These are phyloP conservation scores for Forbesichthys agassizii DNA, from an alignment of 2,113 vertebrate species.

Conservation along the genomic window DNA sequence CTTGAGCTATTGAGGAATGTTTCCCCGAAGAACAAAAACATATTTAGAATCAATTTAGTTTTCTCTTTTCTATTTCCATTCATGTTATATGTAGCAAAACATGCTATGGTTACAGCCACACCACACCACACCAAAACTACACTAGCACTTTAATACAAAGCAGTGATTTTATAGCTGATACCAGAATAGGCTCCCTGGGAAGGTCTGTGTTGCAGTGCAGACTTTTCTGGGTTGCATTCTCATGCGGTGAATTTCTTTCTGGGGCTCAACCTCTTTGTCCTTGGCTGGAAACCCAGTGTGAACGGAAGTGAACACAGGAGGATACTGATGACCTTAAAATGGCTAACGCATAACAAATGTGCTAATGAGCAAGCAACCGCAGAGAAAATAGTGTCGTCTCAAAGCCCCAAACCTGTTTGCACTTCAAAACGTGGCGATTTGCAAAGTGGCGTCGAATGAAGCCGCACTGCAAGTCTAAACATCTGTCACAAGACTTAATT, in stretches of 20 bases:
- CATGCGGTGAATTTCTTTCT: slow-evolving; percentile 20
- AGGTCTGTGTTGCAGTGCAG: slow-evolving; percentile 10
- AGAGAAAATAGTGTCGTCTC: slow-evolving; percentile 56
- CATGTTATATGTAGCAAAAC: neutral
- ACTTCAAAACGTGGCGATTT: slow-evolving; percentile 48
- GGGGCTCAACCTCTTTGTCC: slow-evolving; percentile 35
- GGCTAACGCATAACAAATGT: slow-evolving; percentile 56
- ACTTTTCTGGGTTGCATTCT: slow-evolving; percentile 27
- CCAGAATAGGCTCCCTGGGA: neutral
- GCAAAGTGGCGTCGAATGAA: slow-evolving; percentile 31
- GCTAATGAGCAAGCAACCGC: slow-evolving; percentile 62
- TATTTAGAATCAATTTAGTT: no score
- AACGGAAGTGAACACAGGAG: slow-evolving; percentile 63
- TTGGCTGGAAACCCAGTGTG: slow-evolving; percentile 46
- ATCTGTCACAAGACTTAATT: slow-evolving; percentile 95
- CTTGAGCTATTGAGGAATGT: no score
- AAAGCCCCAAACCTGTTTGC: slow-evolving; percentile 27
- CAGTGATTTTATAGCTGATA: neutral
- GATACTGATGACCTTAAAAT: slow-evolving; percentile 71
- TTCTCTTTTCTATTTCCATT: no score
- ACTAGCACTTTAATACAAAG: neutral
- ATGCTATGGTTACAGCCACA: neutral
- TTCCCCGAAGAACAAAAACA: no score
- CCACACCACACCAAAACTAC: neutral
- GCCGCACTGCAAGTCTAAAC: slow-evolving; percentile 76